A percentile compares a stretch with the other conserved stretches of the same genome.
phyloP scores from a whole-genome alignment of 2,888 invertebrate species.

The Nomada flava region DNA sequence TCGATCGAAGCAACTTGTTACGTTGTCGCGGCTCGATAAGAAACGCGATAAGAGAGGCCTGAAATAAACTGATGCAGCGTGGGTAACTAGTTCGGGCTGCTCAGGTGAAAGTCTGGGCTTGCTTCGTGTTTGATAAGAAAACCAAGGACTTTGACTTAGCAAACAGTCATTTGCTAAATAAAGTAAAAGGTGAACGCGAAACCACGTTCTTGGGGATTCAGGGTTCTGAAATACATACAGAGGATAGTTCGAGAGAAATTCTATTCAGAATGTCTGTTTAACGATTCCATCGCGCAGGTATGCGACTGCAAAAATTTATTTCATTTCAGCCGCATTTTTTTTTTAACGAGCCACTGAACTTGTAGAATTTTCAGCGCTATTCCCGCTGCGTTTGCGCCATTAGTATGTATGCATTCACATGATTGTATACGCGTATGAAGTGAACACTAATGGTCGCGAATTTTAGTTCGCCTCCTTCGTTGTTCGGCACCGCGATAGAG shows the following conservation, averaged over 20 bases:
- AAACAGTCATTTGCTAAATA: neutral
- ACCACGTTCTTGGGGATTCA: too few relatives aligned
- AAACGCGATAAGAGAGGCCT: neutral
- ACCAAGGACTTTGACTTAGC: too few relatives aligned
- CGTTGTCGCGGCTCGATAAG: neutral
- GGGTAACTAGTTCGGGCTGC: neutral
- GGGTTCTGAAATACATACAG: too few relatives aligned
- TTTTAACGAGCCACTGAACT: constrained; percentile 17
- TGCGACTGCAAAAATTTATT: neutral
- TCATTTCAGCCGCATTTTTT: neutral
- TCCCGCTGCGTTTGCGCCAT: constrained; percentile 10
- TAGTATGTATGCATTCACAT: constrained; percentile 45
- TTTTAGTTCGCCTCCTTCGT: constrained; percentile 21
- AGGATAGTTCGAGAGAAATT: neutral
- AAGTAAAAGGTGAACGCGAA: neutral
- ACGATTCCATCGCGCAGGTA: neutral
- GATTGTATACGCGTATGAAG: constrained; percentile 18
- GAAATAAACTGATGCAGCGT: neutral
- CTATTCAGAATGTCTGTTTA: neutral
- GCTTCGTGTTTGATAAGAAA: neutral
- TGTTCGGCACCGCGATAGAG: constrained; percentile 22
- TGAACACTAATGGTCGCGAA: constrained; percentile 17
- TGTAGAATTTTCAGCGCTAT: constrained; percentile 14
- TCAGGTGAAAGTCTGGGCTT: neutral
- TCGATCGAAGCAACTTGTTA: neutral